Conservation (phyloP, 2,797 vertebrate species). For the Mallotus villosus region DNA sequence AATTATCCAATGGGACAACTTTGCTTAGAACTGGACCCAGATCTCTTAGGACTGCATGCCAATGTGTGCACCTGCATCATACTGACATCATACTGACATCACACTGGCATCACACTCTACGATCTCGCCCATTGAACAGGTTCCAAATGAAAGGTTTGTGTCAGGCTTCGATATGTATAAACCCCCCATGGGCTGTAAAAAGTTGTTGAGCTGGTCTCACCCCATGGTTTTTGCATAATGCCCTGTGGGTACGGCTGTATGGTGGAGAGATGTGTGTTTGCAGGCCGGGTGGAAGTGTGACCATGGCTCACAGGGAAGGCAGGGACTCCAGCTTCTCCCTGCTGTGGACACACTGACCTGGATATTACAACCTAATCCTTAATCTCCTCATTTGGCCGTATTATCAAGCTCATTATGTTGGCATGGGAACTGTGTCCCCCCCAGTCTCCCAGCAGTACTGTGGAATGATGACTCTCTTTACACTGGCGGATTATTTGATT, state of each 20-base stretch:
- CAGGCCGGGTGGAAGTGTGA: too few relatives aligned
- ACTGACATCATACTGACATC: background rate
- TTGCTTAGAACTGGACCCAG: constrained; percentile 9
- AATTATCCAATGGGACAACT: constrained; percentile 25
- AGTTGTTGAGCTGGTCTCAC: background rate
- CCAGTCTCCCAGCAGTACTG: background rate
- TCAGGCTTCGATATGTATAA: too few relatives aligned
- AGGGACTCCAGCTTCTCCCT: background rate
- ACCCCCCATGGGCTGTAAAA: background rate
- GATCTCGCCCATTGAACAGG: background rate
- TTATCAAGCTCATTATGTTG: constrained; percentile 43
- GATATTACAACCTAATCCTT: constrained; percentile 36
- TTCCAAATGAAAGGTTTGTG: background rate
- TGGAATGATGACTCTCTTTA: background rate
- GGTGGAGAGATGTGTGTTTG: background rate
- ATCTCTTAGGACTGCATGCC: background rate
- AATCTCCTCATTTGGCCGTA: constrained; percentile 34
- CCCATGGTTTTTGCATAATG: background rate
- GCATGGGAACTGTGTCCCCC: background rate
- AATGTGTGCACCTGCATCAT: too few relatives aligned
- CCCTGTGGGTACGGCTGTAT: too few relatives aligned
- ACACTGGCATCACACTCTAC: background rate
- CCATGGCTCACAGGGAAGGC: too few relatives aligned
- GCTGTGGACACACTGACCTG: constrained; percentile 34
- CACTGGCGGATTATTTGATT: background rate